A percentile compares a stretch with the other conserved stretches of the same genome.
phyloP scores from a whole-genome alignment of 2,888 invertebrate genomes.

The Tipula helvola region DNA sequence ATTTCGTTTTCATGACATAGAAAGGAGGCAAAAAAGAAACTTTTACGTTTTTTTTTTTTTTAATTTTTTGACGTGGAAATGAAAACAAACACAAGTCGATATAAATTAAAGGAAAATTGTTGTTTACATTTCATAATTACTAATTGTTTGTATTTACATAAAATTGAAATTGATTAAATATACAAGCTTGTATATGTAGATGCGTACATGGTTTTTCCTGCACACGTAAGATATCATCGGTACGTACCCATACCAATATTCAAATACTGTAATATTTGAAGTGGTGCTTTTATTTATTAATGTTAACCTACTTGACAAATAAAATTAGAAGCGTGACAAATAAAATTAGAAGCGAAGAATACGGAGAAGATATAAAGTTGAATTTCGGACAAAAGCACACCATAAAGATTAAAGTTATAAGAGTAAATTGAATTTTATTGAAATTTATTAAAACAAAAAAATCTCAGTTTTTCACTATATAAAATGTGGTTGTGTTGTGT shows the following conservation, averaged over 20 bases:
- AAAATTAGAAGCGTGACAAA: not conserved
- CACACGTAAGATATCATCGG: not conserved
- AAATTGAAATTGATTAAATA: not conserved
- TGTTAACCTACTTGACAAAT: not conserved
- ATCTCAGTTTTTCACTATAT: not conserved
- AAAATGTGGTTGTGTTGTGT: too few species aligned
- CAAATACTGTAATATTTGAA: not conserved
- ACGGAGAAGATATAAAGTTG: not conserved
- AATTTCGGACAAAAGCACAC: not conserved
- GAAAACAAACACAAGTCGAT: not conserved
- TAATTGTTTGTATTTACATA: slow-evolving; percentile 4
- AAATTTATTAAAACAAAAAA: not conserved
- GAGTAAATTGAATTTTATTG: not conserved
- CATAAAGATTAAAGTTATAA: not conserved
- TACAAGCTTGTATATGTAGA: not conserved
- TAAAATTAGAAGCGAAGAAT: not conserved
- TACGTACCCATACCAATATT: not conserved
- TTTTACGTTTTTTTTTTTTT: not conserved
- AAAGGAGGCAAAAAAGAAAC: not conserved
- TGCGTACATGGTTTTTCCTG: not conserved
- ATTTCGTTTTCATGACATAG: not conserved
- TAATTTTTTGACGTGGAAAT: not conserved
- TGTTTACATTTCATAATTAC: not conserved
- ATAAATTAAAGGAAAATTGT: not conserved
- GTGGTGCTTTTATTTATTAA: not conserved